phyloP scores from a whole-genome alignment of 1,140 invertebrate species.

The Coelopa frigida region DNA sequence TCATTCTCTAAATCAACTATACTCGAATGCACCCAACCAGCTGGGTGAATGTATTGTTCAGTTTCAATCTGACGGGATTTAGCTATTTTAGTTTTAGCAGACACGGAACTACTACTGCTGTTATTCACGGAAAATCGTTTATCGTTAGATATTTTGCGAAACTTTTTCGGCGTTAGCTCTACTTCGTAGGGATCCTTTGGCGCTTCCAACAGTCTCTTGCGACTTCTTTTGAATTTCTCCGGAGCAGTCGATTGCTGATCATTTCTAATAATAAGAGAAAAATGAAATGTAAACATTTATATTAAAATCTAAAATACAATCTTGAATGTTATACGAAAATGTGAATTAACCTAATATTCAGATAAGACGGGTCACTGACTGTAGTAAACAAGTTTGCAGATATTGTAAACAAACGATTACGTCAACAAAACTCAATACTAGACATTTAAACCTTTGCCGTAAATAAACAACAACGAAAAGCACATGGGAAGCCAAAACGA shows the following conservation, averaged over 20 bases:
- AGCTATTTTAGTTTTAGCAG: neutral
- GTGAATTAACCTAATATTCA: too few relatives aligned
- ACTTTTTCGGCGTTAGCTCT: conserved; percentile 22
- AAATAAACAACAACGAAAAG: too few relatives aligned
- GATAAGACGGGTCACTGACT: too few relatives aligned
- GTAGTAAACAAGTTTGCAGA: too few relatives aligned
- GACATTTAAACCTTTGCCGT: neutral
- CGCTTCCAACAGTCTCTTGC: conserved; percentile 7
- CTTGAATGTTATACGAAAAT: too few relatives aligned
- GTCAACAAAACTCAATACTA: too few relatives aligned
- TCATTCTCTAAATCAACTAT: conserved; percentile 34
- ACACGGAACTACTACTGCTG: conserved; percentile 20
- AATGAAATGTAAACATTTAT: neutral
- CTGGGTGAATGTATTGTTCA: conserved; percentile 31
- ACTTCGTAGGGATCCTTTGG: conserved; percentile 23
- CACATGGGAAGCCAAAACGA: too few relatives aligned
- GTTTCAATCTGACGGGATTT: conserved; percentile 9
- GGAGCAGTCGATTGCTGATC: neutral
- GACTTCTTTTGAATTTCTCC: conserved; percentile 11
- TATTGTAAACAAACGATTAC: too few relatives aligned
- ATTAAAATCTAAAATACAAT: too few relatives aligned
- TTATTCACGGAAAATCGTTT: conserved; percentile 25
- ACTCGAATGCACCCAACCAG: conserved; percentile 24
- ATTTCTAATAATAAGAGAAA: conserved; percentile 2
- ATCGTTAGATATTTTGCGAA: conserved; percentile 25